Conservation (phyloP, 2,888 invertebrate genomes). For the Acanthacorydalis orientalis region DNA sequence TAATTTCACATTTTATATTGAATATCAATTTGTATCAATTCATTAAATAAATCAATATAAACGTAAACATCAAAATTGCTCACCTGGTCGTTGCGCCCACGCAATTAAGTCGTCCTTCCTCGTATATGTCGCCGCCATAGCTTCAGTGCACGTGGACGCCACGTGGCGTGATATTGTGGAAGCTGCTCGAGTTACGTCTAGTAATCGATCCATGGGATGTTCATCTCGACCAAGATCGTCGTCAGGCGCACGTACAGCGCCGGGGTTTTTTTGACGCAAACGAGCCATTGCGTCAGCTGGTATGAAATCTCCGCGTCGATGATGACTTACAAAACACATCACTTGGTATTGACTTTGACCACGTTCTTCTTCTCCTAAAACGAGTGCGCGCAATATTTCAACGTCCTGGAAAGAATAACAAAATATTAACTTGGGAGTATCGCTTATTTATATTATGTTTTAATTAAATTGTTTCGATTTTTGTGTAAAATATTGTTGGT, state of each 20-base stretch:
- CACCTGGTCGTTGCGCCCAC: conserved; percentile 63
- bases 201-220: conserved; percentile 68
- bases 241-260: conserved; percentile 64
- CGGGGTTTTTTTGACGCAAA: conserved; percentile 55
- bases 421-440: neutral
- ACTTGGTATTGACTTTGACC: conserved; percentile 79
- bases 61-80: conserved; percentile 14
- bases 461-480: neutral
- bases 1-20: too few species aligned
- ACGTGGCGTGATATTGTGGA: conserved; percentile 55
- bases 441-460: neutral
- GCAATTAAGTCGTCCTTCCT: conserved; percentile 60
- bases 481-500: too few species aligned
- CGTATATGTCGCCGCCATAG: conserved; percentile 59
- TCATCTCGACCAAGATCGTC: conserved; percentile 75
- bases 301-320: conserved; percentile 84
- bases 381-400: conserved; percentile 74
- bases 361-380: conserved; percentile 83
- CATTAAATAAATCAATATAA: neutral
- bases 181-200: conserved; percentile 48
- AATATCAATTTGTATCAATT: too few species aligned
- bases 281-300: conserved; percentile 95
- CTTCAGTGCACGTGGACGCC: conserved; percentile 58
- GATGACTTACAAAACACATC: conserved; percentile 80
- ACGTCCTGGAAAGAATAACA: conserved; percentile 53